Evolutionary conservation across 2,888 invertebrate species (phyloP).

Genomic region (Netelia virgata): DNA sequence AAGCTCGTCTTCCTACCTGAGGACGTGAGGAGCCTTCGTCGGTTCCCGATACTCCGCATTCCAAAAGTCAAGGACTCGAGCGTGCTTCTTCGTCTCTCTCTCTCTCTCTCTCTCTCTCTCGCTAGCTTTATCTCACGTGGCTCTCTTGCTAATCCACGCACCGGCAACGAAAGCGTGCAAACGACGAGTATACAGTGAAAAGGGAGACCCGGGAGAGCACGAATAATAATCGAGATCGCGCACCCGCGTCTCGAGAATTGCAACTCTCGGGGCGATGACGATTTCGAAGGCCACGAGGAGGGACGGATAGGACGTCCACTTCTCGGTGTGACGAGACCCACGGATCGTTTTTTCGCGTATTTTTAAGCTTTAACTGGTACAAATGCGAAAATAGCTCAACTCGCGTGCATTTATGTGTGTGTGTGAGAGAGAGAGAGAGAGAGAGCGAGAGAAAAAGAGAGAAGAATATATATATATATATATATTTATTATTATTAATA

Average conservation of each 20-base stretch:
- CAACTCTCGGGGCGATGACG: constrained; percentile 22
- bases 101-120: constrained; percentile 25
- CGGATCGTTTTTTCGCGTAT: constrained; percentile 48
- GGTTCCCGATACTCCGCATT: constrained; percentile 72
- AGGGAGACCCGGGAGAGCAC: constrained; percentile 19
- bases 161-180: constrained; percentile 35
- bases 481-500: no score
- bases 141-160: constrained; percentile 52
- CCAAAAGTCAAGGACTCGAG: constrained; percentile 81
- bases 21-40: constrained; percentile 56
- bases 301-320: constrained; percentile 13
- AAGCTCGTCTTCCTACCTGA: constrained; percentile 66
- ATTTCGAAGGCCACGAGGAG: constrained; percentile 16
- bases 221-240: constrained; percentile 58
- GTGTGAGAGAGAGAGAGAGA: not conserved
- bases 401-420: no score
- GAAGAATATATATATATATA: no score
- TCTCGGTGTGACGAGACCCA: constrained; percentile 19
- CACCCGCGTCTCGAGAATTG: constrained; percentile 31
- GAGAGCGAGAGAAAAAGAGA: no score
- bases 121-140: not conserved
- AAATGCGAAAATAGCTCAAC: constrained; percentile 27
- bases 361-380: constrained; percentile 31
- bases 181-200: constrained; percentile 17
- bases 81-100: constrained; percentile 49